Evolutionary conservation across 2,113 vertebrate species (phyloP).

Genomic region (Neolamprologus modestus): DNA sequence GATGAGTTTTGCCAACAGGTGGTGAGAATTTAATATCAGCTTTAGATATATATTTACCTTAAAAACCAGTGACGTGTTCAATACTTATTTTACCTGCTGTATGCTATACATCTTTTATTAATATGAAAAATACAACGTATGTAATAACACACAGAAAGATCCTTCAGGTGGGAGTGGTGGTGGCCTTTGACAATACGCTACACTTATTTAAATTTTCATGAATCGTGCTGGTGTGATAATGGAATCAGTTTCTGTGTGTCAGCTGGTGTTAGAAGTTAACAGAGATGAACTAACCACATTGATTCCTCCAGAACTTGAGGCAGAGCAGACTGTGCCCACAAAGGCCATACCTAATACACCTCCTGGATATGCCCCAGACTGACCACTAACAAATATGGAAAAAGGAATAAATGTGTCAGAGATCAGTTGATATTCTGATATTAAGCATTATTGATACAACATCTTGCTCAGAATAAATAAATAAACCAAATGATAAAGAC

Average conservation of each 20-base stretch:
- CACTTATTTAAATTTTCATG: not conserved
- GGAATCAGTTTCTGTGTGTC: constrained; percentile 29
- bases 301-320: constrained; percentile 71
- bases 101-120: not conserved
- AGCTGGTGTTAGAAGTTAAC: not conserved
- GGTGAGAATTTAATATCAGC: not conserved
- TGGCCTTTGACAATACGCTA: not conserved
- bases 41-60: not conserved
- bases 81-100: not conserved
- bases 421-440: not conserved
- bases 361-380: not conserved
- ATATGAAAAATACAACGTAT: not conserved
- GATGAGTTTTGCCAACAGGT: not conserved
- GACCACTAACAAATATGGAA: constrained; percentile 63
- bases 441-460: not conserved
- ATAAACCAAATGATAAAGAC: fast-evolving
- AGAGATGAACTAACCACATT: constrained; percentile 70
- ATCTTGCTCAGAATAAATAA: not conserved
- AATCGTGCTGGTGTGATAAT: not conserved
- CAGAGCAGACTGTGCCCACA: constrained; percentile 77
- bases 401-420: not conserved
- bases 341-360: constrained; percentile 81
- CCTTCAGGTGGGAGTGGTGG: not conserved
- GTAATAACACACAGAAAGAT: not conserved
- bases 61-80: not conserved